These are phyloP conservation scores for Nymphalis polychloros DNA, from an alignment of 2,888 invertebrate genomes.

Conservation along the genomic window DNA sequence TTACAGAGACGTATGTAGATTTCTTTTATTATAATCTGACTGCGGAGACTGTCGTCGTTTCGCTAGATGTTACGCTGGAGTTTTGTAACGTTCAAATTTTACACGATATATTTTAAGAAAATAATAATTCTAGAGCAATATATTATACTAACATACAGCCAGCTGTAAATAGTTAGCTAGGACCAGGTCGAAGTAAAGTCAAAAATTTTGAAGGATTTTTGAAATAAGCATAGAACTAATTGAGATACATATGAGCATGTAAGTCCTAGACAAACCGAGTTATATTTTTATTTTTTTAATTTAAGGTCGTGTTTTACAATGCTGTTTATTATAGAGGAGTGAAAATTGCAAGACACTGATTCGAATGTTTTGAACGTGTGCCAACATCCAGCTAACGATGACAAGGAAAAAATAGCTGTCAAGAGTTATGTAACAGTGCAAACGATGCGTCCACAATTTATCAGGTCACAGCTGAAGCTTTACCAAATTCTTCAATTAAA, in stretches of 20 bases:
- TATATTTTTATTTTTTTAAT: background rate
- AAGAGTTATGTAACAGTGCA: constrained; percentile 54
- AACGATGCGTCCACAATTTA: constrained; percentile 42
- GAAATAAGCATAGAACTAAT: background rate
- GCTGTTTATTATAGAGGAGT: constrained; percentile 30
- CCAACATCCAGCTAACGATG: constrained; percentile 69
- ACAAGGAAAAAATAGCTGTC: constrained; percentile 77
- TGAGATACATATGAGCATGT: background rate
- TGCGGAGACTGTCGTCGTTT: no score
- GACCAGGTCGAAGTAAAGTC: constrained; percentile 34
- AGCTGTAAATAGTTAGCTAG: constrained; percentile 36
- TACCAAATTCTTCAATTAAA: constrained; percentile 1
- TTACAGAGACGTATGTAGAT: no score
- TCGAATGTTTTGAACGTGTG: constrained; percentile 61
- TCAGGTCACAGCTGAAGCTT: constrained; percentile 22
- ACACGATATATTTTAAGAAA: background rate
- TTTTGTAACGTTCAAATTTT: background rate
- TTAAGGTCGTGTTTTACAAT: constrained; percentile 22
- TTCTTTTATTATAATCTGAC: no score
- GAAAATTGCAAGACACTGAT: constrained; percentile 39
- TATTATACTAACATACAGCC: constrained; percentile 29
- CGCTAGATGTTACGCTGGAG: no score
- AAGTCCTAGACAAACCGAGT: background rate
- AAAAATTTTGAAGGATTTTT: constrained; percentile 11
- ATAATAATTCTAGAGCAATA: constrained; percentile 8